Percentiles rank a stretch among this genome's conserved stretches.
Evolutionary conservation across 1,140 invertebrate species (phyloP).

Genomic region (Varroa destructor): DNA sequence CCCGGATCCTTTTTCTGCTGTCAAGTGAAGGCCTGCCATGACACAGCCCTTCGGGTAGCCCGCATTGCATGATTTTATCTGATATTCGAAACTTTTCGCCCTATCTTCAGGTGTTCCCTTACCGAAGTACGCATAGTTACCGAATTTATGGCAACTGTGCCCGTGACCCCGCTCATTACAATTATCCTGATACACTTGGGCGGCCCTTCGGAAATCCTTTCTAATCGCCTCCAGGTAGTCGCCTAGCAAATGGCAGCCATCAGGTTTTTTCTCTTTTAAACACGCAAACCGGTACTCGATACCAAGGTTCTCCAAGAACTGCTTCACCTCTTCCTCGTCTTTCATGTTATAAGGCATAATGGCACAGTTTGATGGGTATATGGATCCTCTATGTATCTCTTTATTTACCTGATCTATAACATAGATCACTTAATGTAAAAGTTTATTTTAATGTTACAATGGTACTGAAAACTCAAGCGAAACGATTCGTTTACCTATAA

Average conservation of each 20-base stretch:
- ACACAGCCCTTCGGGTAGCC: constrained; percentile 56
- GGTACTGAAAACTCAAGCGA: no score
- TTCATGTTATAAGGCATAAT: constrained; percentile 45
- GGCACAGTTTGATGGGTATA: no score
- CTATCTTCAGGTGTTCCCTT: constrained; percentile 35
- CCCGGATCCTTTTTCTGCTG: constrained; percentile 35
- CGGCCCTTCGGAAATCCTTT: constrained; percentile 60
- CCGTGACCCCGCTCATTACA: constrained; percentile 66
- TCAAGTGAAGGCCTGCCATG: constrained; percentile 56
- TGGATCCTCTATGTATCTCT: no score
- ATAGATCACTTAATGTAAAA: no score
- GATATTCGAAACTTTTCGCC: constrained; percentile 51
- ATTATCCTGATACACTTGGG: constrained; percentile 61
- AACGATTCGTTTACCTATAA: no score
- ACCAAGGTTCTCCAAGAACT: constrained; percentile 72
- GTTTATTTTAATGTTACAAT: no score
- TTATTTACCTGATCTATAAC: no score
- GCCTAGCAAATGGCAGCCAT: constrained; percentile 75
- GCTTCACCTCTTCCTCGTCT: constrained; percentile 65
- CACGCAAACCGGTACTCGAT: constrained; percentile 83
- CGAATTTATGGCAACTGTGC: constrained; percentile 72
- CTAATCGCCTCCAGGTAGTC: constrained; percentile 71
- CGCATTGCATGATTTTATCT: constrained; percentile 60
- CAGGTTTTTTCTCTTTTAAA: constrained; percentile 62
- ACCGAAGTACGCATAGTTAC: constrained; percentile 48